A percentile compares a stretch with the other conserved stretches of the same genome.
phyloP scores from a whole-genome alignment of 2,888 invertebrate genomes.

The Leucophenga maculata region DNA sequence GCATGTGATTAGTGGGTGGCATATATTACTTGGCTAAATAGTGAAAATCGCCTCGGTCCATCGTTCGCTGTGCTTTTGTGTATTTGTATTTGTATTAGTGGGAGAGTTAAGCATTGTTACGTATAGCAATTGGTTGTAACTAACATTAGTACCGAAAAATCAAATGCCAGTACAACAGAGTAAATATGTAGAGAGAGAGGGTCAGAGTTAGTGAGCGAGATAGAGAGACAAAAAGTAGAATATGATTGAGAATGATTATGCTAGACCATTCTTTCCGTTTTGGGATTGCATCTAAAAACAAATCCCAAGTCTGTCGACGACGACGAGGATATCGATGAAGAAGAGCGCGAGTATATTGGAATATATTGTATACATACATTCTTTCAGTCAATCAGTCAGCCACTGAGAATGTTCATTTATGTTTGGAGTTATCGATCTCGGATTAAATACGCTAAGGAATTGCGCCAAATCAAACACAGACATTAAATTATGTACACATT shows the following conservation, averaged over 20 bases:
- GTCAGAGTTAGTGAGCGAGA: too few relatives aligned
- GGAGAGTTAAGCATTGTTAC: too few relatives aligned
- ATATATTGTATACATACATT: background rate
- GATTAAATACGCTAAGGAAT: constrained; percentile 28
- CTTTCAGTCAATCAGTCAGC: background rate
- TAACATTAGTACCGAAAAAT: constrained; percentile 8
- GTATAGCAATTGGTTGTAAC: constrained; percentile 5
- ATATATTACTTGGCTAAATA: constrained; percentile 1
- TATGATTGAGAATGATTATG: background rate
- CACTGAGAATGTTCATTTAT: background rate
- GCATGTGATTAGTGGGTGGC: constrained; percentile 17
- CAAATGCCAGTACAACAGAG: constrained; percentile 9
- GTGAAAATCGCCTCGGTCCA: constrained; percentile 6
- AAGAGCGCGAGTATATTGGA: background rate
- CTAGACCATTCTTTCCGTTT: constrained; percentile 15
- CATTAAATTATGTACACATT: constrained; percentile 12
- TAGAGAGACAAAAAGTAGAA: background rate
- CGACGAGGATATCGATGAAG: background rate
- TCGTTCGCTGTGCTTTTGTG: background rate
- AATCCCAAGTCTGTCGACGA: background rate
- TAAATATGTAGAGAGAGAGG: too few relatives aligned
- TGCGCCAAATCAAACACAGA: constrained; percentile 27
- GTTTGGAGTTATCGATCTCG: constrained; percentile 25
- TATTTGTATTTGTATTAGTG: background rate
- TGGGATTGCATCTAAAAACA: constrained; percentile 5